Percentiles rank a stretch among this genome's conserved stretches.
phyloP scores from a whole-genome alignment of 1,140 invertebrate species.

The Pteromalus puparum region DNA sequence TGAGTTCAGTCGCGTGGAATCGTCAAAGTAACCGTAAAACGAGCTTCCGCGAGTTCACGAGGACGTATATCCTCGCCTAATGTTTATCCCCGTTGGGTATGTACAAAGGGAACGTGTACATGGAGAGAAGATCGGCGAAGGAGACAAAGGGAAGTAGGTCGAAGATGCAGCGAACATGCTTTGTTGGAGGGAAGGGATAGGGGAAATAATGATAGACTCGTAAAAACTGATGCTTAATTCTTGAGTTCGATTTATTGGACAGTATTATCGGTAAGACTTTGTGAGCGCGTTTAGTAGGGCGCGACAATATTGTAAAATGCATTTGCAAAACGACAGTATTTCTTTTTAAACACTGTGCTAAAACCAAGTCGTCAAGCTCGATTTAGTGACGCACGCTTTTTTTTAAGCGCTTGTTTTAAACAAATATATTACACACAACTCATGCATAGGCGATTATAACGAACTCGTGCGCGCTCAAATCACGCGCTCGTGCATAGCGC shows the following conservation, averaged over 20 bases:
- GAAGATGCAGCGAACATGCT: background rate
- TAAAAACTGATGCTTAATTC: background rate
- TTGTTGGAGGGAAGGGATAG: background rate
- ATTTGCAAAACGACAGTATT: no score
- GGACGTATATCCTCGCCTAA: slow-evolving; percentile 21
- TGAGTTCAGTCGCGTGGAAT: slow-evolving; percentile 16
- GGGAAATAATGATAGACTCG: background rate
- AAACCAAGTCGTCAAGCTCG: no score
- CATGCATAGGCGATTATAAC: no score
- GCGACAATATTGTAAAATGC: no score
- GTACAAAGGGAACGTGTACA: slow-evolving; percentile 22
- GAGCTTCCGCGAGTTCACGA: slow-evolving; percentile 43
- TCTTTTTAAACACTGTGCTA: no score
- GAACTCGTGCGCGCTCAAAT: no score
- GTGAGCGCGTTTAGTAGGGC: no score
- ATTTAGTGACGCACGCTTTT: no score
- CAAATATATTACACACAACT: no score
- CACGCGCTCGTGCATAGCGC: no score
- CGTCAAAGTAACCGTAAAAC: slow-evolving; percentile 52
- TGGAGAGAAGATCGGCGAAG: background rate
- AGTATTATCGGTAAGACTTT: no score
- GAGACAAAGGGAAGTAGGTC: background rate
- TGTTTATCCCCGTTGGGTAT: slow-evolving; percentile 50
- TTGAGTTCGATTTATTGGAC: background rate
- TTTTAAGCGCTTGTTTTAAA: no score